Evolutionary conservation across 2,888 invertebrate genomes (phyloP).

Genomic region (Pyrochroa serraticornis): DNA sequence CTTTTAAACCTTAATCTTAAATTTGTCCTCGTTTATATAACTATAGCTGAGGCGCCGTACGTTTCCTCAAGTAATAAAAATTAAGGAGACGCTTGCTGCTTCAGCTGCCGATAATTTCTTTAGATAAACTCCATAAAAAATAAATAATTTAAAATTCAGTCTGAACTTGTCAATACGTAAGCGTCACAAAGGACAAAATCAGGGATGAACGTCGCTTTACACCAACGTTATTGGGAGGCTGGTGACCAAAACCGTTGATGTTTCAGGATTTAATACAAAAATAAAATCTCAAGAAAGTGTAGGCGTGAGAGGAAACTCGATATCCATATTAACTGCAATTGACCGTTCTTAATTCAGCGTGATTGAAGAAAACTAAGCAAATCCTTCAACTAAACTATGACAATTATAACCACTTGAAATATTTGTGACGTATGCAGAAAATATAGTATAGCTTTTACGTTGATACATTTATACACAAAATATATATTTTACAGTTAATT

Average conservation of each 20-base stretch:
- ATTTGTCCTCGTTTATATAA: slow-evolving; percentile 21
- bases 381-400: too few relatives aligned
- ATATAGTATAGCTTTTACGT: slow-evolving; percentile 15
- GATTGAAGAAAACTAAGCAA: too few relatives aligned
- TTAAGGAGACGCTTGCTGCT: background rate
- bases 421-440: background rate
- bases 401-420: too few relatives aligned
- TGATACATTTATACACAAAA: slow-evolving; percentile 42
- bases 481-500: slow-evolving; percentile 33
- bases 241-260: slow-evolving; percentile 50
- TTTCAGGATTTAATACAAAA: slow-evolving; percentile 17
- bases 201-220: slow-evolving; percentile 18
- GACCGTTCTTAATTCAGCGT: slow-evolving; percentile 1
- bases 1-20: slow-evolving; percentile 32
- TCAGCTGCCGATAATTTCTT: slow-evolving; percentile 8
- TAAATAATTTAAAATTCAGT: slow-evolving; percentile 32
- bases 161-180: slow-evolving; percentile 30
- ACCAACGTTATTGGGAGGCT: slow-evolving; percentile 53
- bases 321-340: slow-evolving; percentile 7
- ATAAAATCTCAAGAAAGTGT: background rate
- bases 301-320: slow-evolving; percentile 17
- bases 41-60: slow-evolving; percentile 8
- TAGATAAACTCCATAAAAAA: slow-evolving; percentile 24
- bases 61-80: slow-evolving; percentile 14
- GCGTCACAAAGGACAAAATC: slow-evolving; percentile 15